phyloP scores from a whole-genome alignment of 2,113 vertebrate genomes.

The Gyps fulvus region DNA sequence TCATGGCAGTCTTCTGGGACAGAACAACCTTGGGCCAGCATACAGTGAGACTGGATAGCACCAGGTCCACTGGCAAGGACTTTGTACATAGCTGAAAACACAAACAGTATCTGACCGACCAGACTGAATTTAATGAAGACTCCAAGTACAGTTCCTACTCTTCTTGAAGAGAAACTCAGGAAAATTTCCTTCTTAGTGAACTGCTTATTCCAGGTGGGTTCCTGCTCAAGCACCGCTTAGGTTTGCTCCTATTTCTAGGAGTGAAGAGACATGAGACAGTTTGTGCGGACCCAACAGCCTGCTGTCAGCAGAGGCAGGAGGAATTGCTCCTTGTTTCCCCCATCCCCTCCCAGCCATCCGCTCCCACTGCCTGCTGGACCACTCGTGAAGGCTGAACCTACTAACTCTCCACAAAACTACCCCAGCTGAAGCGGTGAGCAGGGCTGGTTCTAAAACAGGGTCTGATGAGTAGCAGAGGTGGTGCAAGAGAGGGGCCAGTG shows the following conservation, averaged over 20 bases:
- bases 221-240: neutral
- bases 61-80: neutral
- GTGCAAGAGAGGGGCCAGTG: neutral
- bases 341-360: neutral
- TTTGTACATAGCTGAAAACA: neutral
- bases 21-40: neutral
- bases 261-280: neutral
- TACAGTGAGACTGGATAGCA: neutral
- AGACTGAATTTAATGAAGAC: neutral
- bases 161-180: neutral
- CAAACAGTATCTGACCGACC: neutral
- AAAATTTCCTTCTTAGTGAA: neutral
- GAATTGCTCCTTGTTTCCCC: neutral
- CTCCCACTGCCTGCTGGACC: neutral
- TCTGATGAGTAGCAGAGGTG: accelerated
- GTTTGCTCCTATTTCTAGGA: neutral
- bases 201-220: neutral
- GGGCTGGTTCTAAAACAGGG: neutral
- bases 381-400: neutral
- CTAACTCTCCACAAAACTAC: neutral
- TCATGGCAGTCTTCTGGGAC: neutral
- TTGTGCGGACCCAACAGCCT: neutral
- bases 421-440: neutral
- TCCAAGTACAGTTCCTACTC: neutral
- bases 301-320: neutral